A percentile compares a stretch with the other conserved stretches of the same genome.
Conservation (phyloP, 2,888 invertebrate species). For the Tigriopus californicus region DNA sequence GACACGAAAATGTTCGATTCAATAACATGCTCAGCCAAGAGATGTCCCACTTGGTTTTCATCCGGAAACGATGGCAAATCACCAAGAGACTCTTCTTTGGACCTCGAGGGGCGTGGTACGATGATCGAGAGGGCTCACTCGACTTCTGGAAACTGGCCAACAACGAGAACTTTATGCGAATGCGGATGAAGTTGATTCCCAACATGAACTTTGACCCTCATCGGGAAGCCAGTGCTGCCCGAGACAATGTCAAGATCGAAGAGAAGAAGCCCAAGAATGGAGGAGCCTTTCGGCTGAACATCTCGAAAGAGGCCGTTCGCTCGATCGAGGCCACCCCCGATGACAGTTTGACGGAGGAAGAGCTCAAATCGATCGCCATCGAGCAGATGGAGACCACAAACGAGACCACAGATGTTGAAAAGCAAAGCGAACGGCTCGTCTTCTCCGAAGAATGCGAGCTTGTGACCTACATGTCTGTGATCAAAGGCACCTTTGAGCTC, state of each 20-base stretch:
- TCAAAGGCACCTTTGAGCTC: conserved; percentile 39
- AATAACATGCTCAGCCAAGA: conserved; percentile 32
- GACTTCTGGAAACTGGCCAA: conserved; percentile 39
- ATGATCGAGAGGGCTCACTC: neutral
- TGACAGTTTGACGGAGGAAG: conserved; percentile 33
- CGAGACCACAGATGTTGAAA: conserved; percentile 12
- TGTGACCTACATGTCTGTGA: conserved; percentile 38
- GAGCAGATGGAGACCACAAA: conserved; percentile 6
- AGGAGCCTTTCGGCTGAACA: conserved; percentile 11
- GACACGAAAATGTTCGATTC: conserved; percentile 35
- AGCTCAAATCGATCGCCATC: conserved; percentile 24
- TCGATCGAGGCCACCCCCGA: conserved; percentile 23
- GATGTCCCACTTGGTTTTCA: conserved; percentile 32
- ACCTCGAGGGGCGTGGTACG: conserved; percentile 32
- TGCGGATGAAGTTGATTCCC: conserved; percentile 40
- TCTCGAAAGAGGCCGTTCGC: conserved; percentile 16
- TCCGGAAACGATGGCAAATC: conserved; percentile 36
- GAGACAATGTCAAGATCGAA: conserved; percentile 33
- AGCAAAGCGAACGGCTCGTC: conserved; percentile 37
- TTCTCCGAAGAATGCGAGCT: conserved; percentile 42
- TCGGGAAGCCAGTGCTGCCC: conserved; percentile 37
- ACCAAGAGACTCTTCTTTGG: conserved; percentile 33
- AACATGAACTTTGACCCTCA: conserved; percentile 38
- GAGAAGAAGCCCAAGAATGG: neutral
- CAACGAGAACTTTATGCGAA: conserved; percentile 41